Evolutionary conservation across 2,113 vertebrate species (phyloP), one percentile per base, ranked within the genome.

Genomic region (Nicator chloris): DNA sequence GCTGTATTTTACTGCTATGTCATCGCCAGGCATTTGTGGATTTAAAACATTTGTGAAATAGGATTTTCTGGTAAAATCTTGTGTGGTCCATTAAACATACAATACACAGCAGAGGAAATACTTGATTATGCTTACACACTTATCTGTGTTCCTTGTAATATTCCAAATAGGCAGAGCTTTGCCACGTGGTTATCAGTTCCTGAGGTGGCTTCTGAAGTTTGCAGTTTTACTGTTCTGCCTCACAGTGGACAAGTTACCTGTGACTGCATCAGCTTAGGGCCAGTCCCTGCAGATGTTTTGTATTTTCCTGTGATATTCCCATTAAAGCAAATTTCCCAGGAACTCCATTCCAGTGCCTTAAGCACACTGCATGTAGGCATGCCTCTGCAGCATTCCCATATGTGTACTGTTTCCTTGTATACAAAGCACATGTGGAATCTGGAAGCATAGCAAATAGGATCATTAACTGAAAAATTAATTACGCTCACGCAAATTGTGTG

Each of bases 61-160:
- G 75, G 87, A 94, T 93, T 97, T 97, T 96, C 92, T 96, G 92
- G 92, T 84, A 86, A 94, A 96, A 94, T 82, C 94, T 86, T 95
- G 93, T 95, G 95, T 95, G 94, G 93, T 90, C 95, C 76, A 88
- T 96, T 95, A 92, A 81, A 75, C 49, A 30, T 53, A 88, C 79
- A 92, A 93, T 81, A 39, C 56, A 64, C 82, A 92, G 90, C 85
- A 93, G 60, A 95, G 92, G 80, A 97, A 97, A 90, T 90, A 86
- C 72, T 90, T 90, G 82, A 90, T 94, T 94, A 90, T 27, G 37
- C 68, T 85, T 75, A 40, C 64, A 92, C 93, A 93, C 82, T 90
- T 91, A 44, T 83, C 23, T 65, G 68, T 71, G 64, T 78, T 96
- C 86, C 92, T 96, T 23, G 13, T 94, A 86, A 90, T 33, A 71